A percentile compares a stretch with the other conserved stretches of the same genome.
Evolutionary conservation across 2,888 invertebrate species (phyloP).

Genomic region (Platycheirus albimanus): DNA sequence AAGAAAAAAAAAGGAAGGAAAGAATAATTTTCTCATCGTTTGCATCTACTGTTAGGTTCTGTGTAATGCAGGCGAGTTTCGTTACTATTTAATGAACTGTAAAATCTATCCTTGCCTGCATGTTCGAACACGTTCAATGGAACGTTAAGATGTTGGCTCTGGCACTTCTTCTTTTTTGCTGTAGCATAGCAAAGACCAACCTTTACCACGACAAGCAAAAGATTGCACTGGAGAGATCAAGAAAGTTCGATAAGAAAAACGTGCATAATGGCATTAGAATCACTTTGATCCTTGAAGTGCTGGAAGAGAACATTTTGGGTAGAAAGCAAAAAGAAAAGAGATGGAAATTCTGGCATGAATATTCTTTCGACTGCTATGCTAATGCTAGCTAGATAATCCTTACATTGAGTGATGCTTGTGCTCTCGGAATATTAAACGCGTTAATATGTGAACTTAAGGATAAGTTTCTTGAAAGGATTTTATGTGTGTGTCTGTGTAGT

Average conservation of each 20-base stretch:
- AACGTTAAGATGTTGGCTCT: constrained; percentile 53
- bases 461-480: constrained; percentile 37
- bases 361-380: constrained; percentile 10
- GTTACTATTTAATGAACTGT: constrained; percentile 72
- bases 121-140: constrained; percentile 58
- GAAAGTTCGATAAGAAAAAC: constrained; percentile 65
- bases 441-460: constrained; percentile 59
- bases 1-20: constrained; percentile 4
- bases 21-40: constrained; percentile 69
- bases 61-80: constrained; percentile 33
- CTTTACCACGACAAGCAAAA: constrained; percentile 56
- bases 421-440: constrained; percentile 51
- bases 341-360: constrained; percentile 21
- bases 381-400: constrained; percentile 35
- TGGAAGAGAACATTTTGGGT: not conserved
- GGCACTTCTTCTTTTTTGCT: constrained; percentile 43
- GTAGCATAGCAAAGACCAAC: too few species aligned
- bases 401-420: constrained; percentile 37
- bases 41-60: too few species aligned
- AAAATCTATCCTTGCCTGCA: constrained; percentile 63
- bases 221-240: constrained; percentile 61
- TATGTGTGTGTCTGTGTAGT: not conserved
- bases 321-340: constrained; percentile 3
- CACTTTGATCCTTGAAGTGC: constrained; percentile 62
- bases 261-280: constrained; percentile 65